Conservation (phyloP, 2,797 vertebrate species). For the Takifugu ocellatus region DNA sequence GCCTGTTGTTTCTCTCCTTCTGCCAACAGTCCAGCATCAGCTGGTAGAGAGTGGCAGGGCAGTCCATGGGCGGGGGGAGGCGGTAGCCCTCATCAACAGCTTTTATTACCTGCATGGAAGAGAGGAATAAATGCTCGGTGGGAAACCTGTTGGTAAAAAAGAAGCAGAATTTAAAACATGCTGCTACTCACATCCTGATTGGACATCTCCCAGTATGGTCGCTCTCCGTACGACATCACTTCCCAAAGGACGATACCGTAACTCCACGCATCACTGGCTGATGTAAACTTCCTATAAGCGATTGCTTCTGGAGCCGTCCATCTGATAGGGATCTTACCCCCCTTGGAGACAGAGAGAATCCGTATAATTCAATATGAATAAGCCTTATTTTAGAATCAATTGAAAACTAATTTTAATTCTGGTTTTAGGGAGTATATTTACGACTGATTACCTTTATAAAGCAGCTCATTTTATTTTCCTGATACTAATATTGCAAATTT, state of each 20-base stretch:
- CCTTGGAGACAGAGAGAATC: slow-evolving; percentile 69
- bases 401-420: no score
- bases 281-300: slow-evolving; percentile 96
- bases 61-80: slow-evolving; percentile 97
- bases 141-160: background rate
- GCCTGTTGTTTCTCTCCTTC: slow-evolving; percentile 97
- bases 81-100: slow-evolving; percentile 98
- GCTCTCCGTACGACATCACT: slow-evolving; percentile 97
- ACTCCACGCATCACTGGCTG: slow-evolving; percentile 96
- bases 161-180: slow-evolving; percentile 7
- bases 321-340: slow-evolving; percentile 96
- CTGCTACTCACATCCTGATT: slow-evolving; percentile 79
- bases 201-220: slow-evolving; percentile 98
- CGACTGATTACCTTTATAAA: no score
- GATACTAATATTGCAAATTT: background rate
- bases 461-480: background rate
- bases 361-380: background rate
- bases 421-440: no score
- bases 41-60: slow-evolving; percentile 95
- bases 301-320: slow-evolving; percentile 99
- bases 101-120: slow-evolving; percentile 87
- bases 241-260: slow-evolving; percentile 98
- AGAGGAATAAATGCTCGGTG: background rate
- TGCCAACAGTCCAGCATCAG: slow-evolving; percentile 99
- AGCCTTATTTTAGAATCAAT: no score